Evolutionary conservation across 1,140 invertebrate species (phyloP).

Genomic region (Varroa destructor): DNA sequence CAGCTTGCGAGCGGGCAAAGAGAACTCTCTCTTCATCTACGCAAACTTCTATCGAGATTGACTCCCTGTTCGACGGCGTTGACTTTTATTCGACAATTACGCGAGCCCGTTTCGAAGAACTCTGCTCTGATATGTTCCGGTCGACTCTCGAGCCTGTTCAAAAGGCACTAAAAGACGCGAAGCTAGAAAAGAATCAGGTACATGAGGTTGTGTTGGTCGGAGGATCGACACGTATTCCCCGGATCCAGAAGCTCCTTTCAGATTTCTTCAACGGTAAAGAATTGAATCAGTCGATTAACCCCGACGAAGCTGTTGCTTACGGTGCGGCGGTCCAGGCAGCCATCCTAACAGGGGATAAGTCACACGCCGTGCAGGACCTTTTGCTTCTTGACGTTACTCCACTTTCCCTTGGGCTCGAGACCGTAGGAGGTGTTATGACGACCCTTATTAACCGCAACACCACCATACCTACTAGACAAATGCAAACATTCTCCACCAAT

Average conservation of each 20-base stretch:
- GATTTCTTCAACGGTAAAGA: conserved; percentile 80
- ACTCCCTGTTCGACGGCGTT: conserved; percentile 84
- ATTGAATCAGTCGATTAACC: conserved; percentile 89
- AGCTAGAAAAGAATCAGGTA: conserved; percentile 48
- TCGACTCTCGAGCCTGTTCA: conserved; percentile 40
- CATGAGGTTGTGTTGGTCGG: conserved; percentile 94
- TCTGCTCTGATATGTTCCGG: conserved; percentile 74
- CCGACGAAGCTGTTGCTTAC: conserved; percentile 75
- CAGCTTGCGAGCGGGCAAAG: conserved; percentile 54
- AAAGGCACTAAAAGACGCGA: conserved; percentile 40
- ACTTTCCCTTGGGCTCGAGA: conserved; percentile 88
- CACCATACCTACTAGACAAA: conserved; percentile 87
- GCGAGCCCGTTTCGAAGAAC: conserved; percentile 81
- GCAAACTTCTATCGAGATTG: conserved; percentile 66
- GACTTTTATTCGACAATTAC: conserved; percentile 93
- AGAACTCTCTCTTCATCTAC: conserved; percentile 40
- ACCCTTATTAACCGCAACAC: conserved; percentile 87
- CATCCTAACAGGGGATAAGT: conserved; percentile 85
- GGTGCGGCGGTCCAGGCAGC: conserved; percentile 60
- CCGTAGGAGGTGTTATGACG: conserved; percentile 92
- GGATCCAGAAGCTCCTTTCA: conserved; percentile 70
- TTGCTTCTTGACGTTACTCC: conserved; percentile 84
- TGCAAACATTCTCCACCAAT: conserved; percentile 87
- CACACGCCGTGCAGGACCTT: conserved; percentile 76
- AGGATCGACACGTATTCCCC: conserved; percentile 93